Percentiles rank a stretch among this genome's conserved stretches.
These are phyloP conservation scores for Rhynchomys soricoides DNA, from an alignment of 2,113 vertebrate species.

Conservation along the genomic window DNA sequence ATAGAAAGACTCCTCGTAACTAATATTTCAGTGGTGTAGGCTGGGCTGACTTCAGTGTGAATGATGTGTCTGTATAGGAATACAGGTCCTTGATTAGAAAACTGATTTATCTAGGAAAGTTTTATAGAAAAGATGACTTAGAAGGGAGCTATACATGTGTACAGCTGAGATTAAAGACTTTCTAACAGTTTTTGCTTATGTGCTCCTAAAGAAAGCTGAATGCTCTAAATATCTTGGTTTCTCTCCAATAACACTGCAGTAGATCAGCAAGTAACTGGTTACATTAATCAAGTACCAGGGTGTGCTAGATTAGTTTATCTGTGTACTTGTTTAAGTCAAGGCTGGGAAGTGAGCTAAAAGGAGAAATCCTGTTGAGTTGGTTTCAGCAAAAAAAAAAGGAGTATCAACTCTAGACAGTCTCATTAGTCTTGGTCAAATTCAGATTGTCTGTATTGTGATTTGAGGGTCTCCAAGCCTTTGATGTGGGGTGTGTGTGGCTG, in stretches of 20 bases:
- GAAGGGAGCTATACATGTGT: neutral
- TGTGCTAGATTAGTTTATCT: neutral
- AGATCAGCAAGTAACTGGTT: neutral
- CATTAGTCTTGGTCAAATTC: neutral
- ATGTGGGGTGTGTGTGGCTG: neutral
- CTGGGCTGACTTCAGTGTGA: neutral
- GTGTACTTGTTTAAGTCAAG: constrained; percentile 24
- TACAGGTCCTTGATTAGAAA: neutral
- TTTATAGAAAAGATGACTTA: constrained; percentile 38
- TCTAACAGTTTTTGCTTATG: neutral
- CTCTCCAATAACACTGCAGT: neutral
- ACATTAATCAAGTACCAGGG: neutral
- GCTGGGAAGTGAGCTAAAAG: neutral
- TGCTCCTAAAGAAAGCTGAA: neutral
- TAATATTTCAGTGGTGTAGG: neutral
- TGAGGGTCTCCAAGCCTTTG: neutral
- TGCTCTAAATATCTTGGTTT: neutral
- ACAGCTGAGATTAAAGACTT: neutral
- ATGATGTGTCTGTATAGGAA: neutral
- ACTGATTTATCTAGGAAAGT: neutral
- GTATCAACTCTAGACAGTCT: neutral
- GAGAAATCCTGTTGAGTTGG: neutral
- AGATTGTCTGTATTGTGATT: neutral
- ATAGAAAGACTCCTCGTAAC: neutral
- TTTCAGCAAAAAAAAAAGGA: neutral